These are phyloP conservation scores for Oscheius sp. DNA, from an alignment of 2,888 invertebrate genomes.

Conservation along the genomic window DNA sequence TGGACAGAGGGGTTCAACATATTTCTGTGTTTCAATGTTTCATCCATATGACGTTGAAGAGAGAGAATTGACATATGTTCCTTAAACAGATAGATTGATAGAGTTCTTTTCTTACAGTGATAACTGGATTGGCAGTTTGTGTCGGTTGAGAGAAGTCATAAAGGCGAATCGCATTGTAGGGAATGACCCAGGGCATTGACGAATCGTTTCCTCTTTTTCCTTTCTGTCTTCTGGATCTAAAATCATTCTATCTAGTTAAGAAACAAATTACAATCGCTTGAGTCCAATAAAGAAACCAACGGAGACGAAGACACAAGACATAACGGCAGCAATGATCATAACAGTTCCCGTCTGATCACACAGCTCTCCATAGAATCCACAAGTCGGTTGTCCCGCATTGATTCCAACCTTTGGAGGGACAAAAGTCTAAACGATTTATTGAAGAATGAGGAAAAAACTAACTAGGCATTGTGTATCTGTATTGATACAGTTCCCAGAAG, in stretches of 20 bases:
- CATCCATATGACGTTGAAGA: conserved; percentile 48
- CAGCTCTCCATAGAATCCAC: conserved; percentile 63
- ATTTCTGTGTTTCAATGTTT: conserved; percentile 26
- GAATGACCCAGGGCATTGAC: conserved; percentile 63
- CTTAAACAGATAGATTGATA: conserved; percentile 28
- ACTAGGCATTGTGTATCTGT: conserved; percentile 7
- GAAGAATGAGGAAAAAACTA: not conserved
- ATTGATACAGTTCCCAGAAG: not conserved
- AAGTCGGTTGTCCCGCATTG: conserved; percentile 58
- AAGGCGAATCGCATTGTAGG: conserved; percentile 45
- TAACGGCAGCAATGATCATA: conserved; percentile 46
- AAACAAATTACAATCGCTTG: conserved; percentile 47
- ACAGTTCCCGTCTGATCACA: conserved; percentile 63
- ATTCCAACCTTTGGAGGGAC: conserved; percentile 28
- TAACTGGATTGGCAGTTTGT: not conserved
- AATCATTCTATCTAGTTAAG: not conserved
- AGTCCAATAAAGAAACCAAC: conserved; percentile 49
- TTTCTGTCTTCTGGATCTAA: conserved; percentile 33
- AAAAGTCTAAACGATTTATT: conserved; percentile 15
- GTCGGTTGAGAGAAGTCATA: conserved; percentile 49
- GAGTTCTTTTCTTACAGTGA: conserved; percentile 28
- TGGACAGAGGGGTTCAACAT: conserved; percentile 28
- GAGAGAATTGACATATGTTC: conserved; percentile 61
- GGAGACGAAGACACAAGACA: conserved; percentile 47
- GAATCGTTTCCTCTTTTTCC: conserved; percentile 50